A percentile compares a stretch with the other conserved stretches of the same genome.
Conservation (phyloP, 2,888 invertebrate genomes). For the Hypena proboscidalis region DNA sequence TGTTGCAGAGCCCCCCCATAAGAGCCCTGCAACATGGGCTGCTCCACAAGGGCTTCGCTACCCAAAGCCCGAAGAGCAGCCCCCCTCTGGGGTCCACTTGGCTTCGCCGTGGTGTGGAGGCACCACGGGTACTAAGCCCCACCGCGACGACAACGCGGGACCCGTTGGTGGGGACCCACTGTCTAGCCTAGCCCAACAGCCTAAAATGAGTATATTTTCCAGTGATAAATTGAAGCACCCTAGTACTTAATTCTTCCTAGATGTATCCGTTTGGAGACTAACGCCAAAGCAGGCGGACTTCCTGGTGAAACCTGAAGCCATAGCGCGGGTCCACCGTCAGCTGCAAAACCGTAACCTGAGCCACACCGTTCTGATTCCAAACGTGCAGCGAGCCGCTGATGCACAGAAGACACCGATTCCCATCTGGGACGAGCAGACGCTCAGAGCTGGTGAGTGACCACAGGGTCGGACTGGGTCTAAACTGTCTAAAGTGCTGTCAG, state of each 20-base stretch:
- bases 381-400: conserved; percentile 50
- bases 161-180: too few relatives aligned
- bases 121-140: too few relatives aligned
- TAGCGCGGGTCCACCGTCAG: conserved; percentile 38
- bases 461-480: neutral
- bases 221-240: too few relatives aligned
- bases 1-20: too few relatives aligned
- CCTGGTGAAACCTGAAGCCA: conserved; percentile 40
- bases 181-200: too few relatives aligned
- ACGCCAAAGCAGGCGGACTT: conserved; percentile 43
- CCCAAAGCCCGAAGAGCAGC: too few relatives aligned
- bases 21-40: too few relatives aligned
- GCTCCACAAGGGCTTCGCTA: too few relatives aligned
- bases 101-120: too few relatives aligned
- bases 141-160: too few relatives aligned
- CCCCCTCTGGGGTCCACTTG: too few relatives aligned
- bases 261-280: conserved; percentile 52
- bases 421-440: conserved; percentile 44
- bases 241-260: conserved; percentile 18
- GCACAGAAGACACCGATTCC: conserved; percentile 14
- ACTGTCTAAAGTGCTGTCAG: too few relatives aligned
- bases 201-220: neutral
- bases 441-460: conserved; percentile 46
- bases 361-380: conserved; percentile 47
- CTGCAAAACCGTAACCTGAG: conserved; percentile 35